Evolutionary conservation across 2,113 vertebrate species (phyloP).

Genomic region (Prochilodus magdalenae): DNA sequence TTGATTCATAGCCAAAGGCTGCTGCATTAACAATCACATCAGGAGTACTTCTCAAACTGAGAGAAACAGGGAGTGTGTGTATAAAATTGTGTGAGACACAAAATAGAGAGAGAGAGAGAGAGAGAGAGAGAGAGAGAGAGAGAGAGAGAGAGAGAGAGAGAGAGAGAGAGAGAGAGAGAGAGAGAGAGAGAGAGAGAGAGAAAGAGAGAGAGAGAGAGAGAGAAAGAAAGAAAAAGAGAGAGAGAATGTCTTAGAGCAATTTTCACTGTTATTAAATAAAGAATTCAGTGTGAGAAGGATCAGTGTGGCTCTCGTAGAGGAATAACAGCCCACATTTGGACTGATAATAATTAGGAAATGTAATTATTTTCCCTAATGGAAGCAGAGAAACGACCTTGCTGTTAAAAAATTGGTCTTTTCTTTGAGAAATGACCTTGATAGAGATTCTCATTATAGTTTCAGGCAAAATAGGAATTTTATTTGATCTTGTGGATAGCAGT

Average conservation of each 20-base stretch:
- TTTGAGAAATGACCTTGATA: constrained; percentile 60
- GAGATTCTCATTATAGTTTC: constrained; percentile 26
- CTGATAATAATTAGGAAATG: constrained; percentile 64
- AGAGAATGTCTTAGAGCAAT: constrained; percentile 39
- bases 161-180: not conserved
- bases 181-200: not conserved
- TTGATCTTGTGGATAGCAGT: not conserved
- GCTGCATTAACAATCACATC: constrained; percentile 59
- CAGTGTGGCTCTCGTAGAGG: constrained; percentile 33
- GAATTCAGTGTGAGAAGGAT: constrained; percentile 27
- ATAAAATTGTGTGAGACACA: not conserved
- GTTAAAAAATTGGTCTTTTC: constrained; percentile 40
- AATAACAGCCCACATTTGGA: constrained; percentile 58
- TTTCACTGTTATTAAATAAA: constrained; percentile 63
- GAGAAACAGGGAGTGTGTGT: not conserved
- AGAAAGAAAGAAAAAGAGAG: too few relatives aligned
- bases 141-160: constrained; percentile 10
- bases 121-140: constrained; percentile 13
- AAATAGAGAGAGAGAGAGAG: not conserved
- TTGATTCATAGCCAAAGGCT: constrained; percentile 60
- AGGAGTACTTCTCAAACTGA: constrained; percentile 49
- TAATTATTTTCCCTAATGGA: constrained; percentile 61
- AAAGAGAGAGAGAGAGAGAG: not conserved
- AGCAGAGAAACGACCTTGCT: constrained; percentile 35
- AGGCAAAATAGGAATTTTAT: constrained; percentile 22